These are phyloP conservation scores for Pseudochirops cupreus DNA, from an alignment of 2,797 vertebrate genomes.

Conservation along the genomic window DNA sequence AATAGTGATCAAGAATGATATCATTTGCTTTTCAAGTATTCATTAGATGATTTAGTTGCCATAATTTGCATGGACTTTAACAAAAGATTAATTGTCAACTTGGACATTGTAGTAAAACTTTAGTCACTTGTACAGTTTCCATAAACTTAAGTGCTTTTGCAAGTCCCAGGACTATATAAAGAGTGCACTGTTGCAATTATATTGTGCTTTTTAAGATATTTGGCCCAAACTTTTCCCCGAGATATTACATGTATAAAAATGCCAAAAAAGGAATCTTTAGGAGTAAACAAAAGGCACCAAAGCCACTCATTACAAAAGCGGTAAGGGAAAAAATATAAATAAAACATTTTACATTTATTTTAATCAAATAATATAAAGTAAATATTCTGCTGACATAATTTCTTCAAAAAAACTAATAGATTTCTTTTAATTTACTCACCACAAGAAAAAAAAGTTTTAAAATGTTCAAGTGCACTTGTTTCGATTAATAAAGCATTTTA, in stretches of 20 bases:
- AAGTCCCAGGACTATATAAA: constrained; percentile 31
- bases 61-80: constrained; percentile 57
- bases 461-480: constrained; percentile 85
- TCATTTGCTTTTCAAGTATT: constrained; percentile 78
- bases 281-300: constrained; percentile 48
- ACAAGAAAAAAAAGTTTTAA: constrained; percentile 76
- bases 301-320: constrained; percentile 58
- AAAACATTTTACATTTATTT: constrained; percentile 79
- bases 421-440: constrained; percentile 85
- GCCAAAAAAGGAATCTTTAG: constrained; percentile 22
- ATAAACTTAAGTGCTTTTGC: constrained; percentile 51
- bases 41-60: constrained; percentile 64
- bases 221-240: constrained; percentile 64
- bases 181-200: constrained; percentile 30
- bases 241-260: constrained; percentile 19
- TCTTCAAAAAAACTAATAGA: constrained; percentile 78
- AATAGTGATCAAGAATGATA: constrained; percentile 66
- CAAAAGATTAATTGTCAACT: constrained; percentile 62
- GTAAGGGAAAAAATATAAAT: constrained; percentile 56
- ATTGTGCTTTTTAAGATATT: constrained; percentile 57
- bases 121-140: constrained; percentile 55
- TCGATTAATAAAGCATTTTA: constrained; percentile 85
- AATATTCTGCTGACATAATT: constrained; percentile 82
- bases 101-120: constrained; percentile 67
- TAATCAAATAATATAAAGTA: constrained; percentile 83